Evolutionary conservation across 2,888 invertebrate species (phyloP).

Genomic region (Villa cingulata): DNA sequence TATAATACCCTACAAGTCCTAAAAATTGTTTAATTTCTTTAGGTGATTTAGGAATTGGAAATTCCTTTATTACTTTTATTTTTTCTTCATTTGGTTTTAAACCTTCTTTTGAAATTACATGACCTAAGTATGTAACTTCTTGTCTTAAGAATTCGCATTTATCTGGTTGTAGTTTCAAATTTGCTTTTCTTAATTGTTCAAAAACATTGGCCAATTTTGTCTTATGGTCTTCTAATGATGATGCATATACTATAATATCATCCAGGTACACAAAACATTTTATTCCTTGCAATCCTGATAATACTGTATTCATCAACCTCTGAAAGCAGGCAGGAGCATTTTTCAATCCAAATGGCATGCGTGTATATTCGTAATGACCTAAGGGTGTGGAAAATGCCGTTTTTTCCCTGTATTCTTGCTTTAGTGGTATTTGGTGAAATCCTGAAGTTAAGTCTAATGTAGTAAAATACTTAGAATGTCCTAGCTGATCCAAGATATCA

Average conservation of each 20-base stretch:
- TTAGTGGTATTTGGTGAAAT: slow-evolving; percentile 13
- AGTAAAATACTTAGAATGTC: slow-evolving; percentile 10
- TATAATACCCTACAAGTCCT: slow-evolving; percentile 6
- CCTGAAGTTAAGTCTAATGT: slow-evolving; percentile 13
- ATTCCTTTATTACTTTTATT: neutral
- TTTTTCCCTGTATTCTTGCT: slow-evolving; percentile 6
- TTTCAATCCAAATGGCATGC: slow-evolving; percentile 29
- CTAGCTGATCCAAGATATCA: slow-evolving; percentile 14
- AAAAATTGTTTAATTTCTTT: neutral
- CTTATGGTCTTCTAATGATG: slow-evolving; percentile 18
- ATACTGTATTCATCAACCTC: slow-evolving; percentile 25
- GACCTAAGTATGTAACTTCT: slow-evolving; percentile 17
- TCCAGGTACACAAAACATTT: slow-evolving; percentile 9
- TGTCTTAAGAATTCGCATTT: slow-evolving; percentile 18
- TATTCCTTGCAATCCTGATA: slow-evolving; percentile 22
- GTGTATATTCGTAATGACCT: slow-evolving; percentile 9
- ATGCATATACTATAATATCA: slow-evolving; percentile 11
- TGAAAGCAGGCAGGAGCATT: slow-evolving; percentile 31
- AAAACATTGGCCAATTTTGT: slow-evolving; percentile 15
- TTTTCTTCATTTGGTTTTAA: neutral
- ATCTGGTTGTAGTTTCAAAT: slow-evolving; percentile 18
- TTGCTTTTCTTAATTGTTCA: slow-evolving; percentile 13
- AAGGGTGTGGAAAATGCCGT: slow-evolving; percentile 11
- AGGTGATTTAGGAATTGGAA: neutral
- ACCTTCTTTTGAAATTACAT: slow-evolving; percentile 19